Conservation (phyloP, 1,140 invertebrate genomes). For the Zaprionus africanus region DNA sequence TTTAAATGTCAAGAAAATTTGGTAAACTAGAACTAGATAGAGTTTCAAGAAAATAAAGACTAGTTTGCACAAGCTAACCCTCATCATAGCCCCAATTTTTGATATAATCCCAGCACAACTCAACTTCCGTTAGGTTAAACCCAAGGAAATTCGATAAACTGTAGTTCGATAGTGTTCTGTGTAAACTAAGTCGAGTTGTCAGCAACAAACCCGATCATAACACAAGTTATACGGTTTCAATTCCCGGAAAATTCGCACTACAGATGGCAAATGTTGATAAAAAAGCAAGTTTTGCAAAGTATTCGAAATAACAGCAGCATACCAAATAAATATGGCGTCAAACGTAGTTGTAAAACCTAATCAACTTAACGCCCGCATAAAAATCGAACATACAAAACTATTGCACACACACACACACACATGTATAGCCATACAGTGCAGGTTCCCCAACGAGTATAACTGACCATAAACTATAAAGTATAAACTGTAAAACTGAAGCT, state of each 20-base stretch:
- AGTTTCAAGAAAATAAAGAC: not conserved
- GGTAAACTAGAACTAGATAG: not conserved
- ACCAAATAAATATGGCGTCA: constrained; percentile 18
- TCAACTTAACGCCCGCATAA: constrained; percentile 60
- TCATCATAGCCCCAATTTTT: not conserved
- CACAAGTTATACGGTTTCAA: not conserved
- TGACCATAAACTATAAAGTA: constrained; percentile 22
- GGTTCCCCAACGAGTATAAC: not conserved
- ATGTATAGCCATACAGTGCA: too few species aligned
- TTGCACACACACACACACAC: constrained; percentile 19
- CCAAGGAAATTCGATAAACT: not conserved
- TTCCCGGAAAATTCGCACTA: not conserved
- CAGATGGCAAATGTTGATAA: not conserved
- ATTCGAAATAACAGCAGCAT: not conserved
- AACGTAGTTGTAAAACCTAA: constrained; percentile 52
- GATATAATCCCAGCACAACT: not conserved
- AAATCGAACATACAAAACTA: constrained; percentile 16
- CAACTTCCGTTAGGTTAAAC: not conserved
- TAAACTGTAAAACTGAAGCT: constrained; percentile 11
- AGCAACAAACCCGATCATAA: not conserved
- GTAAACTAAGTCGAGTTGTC: not conserved
- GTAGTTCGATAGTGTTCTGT: not conserved
- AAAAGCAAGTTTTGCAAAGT: not conserved
- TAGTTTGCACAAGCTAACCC: not conserved
- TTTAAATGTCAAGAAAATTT: not conserved